Evolutionary conservation across 2,113 vertebrate species (phyloP).

Genomic region (Campylomormyrus tamandua): DNA sequence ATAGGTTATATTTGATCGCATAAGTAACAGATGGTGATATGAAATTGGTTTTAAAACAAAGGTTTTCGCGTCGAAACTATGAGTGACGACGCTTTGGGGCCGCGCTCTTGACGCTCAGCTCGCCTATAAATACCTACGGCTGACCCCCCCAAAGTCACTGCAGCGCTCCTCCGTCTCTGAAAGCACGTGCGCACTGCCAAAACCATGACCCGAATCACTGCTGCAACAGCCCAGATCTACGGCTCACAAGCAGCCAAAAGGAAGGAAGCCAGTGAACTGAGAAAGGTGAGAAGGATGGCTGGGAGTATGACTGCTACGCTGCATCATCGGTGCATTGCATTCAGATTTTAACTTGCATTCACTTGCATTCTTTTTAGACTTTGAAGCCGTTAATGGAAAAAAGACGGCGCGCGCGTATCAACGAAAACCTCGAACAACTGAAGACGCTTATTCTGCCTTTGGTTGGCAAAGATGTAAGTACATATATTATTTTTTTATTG

Average conservation of each 20-base stretch:
- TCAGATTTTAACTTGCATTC: not conserved
- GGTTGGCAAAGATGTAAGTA: slow-evolving; percentile 70
- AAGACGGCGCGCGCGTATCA: slow-evolving; percentile 73
- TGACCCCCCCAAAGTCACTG: slow-evolving; percentile 21
- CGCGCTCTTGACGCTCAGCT: slow-evolving; percentile 42
- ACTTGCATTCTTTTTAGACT: slow-evolving; percentile 50
- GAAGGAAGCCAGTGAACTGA: slow-evolving; percentile 59
- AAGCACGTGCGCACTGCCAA: not conserved
- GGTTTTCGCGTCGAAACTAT: slow-evolving; percentile 26
- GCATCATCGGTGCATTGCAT: no score
- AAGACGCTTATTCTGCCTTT: slow-evolving; percentile 75
- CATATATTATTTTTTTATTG: not conserved
- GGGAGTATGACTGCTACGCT: not conserved
- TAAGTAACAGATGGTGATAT: slow-evolving; percentile 18
- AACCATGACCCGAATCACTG: slow-evolving; percentile 41
- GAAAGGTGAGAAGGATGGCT: slow-evolving; percentile 60
- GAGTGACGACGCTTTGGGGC: slow-evolving; percentile 33
- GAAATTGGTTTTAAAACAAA: slow-evolving; percentile 25
- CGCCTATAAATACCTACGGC: slow-evolving; percentile 50
- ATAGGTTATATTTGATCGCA: not conserved
- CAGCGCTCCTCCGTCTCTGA: not conserved
- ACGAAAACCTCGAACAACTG: slow-evolving; percentile 72
- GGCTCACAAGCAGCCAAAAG: slow-evolving; percentile 60
- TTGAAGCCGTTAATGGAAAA: slow-evolving; percentile 76
- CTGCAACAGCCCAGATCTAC: slow-evolving; percentile 35